phyloP scores from a whole-genome alignment of 2,113 vertebrate species.

The Sceloporus undulatus region DNA sequence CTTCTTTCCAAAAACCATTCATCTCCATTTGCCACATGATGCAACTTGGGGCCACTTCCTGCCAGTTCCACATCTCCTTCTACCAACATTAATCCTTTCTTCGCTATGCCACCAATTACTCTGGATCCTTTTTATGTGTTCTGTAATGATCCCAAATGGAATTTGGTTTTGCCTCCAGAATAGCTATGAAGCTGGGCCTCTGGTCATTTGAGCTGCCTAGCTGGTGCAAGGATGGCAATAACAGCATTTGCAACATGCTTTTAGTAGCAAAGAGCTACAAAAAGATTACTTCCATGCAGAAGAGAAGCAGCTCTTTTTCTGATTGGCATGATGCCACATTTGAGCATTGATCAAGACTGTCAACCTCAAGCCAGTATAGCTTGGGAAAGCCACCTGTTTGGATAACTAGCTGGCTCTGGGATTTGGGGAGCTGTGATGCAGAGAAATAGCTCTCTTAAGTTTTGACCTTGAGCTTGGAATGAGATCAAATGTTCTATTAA shows the following conservation, averaged over 20 bases:
- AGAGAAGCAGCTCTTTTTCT: not conserved
- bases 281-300: not conserved
- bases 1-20: not conserved
- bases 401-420: too few relatives aligned
- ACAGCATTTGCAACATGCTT: not conserved
- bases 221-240: not conserved
- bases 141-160: not conserved
- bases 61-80: slow-evolving; percentile 10
- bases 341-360: not conserved
- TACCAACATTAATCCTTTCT: not conserved
- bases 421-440: too few relatives aligned
- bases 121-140: not conserved
- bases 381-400: too few relatives aligned
- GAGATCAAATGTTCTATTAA: too few relatives aligned
- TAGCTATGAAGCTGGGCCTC: not conserved
- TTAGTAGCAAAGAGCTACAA: not conserved
- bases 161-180: not conserved
- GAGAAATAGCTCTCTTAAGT: too few relatives aligned
- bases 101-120: not conserved
- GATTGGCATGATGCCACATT: not conserved
- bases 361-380: too few relatives aligned
- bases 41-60: not conserved
- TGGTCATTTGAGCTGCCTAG: not conserved
- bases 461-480: not conserved
- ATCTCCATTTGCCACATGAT: not conserved